A percentile compares a stretch with the other conserved stretches of the same genome.
Conservation (phyloP, 2,888 invertebrate species). For the Loripinus fragilis region DNA sequence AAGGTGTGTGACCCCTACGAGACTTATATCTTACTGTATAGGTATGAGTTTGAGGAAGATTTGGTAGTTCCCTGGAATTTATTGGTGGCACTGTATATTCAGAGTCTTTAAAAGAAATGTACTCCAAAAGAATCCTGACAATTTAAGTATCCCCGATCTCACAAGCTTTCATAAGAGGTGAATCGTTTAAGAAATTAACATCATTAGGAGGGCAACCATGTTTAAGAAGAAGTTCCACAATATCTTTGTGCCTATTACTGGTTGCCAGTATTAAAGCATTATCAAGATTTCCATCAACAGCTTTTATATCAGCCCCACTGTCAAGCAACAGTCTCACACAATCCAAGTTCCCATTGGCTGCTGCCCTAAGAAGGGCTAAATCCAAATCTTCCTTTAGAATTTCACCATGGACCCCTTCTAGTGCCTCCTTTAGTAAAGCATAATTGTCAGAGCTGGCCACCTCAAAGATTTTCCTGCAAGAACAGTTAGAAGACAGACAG, state of each 20-base stretch:
- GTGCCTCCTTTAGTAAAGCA: slow-evolving; percentile 36
- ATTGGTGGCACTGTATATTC: slow-evolving; percentile 6
- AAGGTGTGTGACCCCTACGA: slow-evolving; percentile 47
- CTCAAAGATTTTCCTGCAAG: slow-evolving; percentile 54
- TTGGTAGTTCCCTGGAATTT: not conserved
- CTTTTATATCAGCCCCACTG: slow-evolving; percentile 33
- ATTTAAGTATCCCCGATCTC: slow-evolving; percentile 38
- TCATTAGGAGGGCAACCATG: slow-evolving; percentile 38
- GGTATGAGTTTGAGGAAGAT: not conserved
- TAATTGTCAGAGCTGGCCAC: slow-evolving; percentile 50
- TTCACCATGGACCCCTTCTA: slow-evolving; percentile 43
- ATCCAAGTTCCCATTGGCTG: slow-evolving; percentile 44
- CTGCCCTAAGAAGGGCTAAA: slow-evolving; percentile 47
- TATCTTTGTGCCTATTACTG: slow-evolving; percentile 39
- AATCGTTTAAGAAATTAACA: slow-evolving; percentile 41
- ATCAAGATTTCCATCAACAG: slow-evolving; percentile 48
- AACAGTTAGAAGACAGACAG: not conserved
- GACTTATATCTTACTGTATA: not conserved
- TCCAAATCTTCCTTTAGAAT: slow-evolving; percentile 44
- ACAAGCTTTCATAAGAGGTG: slow-evolving; percentile 58
- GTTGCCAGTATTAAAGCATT: slow-evolving; percentile 50
- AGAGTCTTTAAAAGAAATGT: slow-evolving; percentile 38
- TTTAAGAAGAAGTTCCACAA: slow-evolving; percentile 35
- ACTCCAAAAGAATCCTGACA: slow-evolving; percentile 41
- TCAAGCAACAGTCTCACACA: slow-evolving; percentile 48